Evolutionary conservation across 2,888 invertebrate genomes (phyloP), one percentile per base, ranked within the genome.

Genomic region (Steinernema carpocapsae): DNA sequence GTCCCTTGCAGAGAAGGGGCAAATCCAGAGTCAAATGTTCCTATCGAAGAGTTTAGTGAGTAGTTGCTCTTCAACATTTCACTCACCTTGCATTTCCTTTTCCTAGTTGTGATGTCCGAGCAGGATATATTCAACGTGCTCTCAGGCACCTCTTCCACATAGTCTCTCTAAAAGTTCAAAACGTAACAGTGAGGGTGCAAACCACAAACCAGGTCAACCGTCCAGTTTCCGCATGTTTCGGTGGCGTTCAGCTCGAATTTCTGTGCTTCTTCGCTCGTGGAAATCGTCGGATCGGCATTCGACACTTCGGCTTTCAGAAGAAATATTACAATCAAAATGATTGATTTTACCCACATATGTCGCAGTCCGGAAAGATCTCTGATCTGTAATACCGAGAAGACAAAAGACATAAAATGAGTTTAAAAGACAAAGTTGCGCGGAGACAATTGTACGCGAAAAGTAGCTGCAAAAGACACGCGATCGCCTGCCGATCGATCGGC

Each of bases 151-250:
- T 29, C 32, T 17, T 22, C 32, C 24, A 64, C 17, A 32, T 32
- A 37, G 26, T 64, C 37, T 6, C n/a, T 64, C 64, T 64, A 29
- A 29, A 52, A 52, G n/a, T n/a, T n/a, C n/a, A n/a, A n/a, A n/a
- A n/a, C n/a, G n/a, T n/a, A n/a, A n/a, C n/a, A n/a, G n/a, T n/a
- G n/a, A n/a, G n/a, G n/a, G n/a, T 37, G 48, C 48, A 14, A 48
- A 48, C 17, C 48, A 48, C 19, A 19, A 48, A 64, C 64, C 64
- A 64, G 29, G 37, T 64, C 64, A 32, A 64, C 26, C 29, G 37
- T 64, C 64, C 64, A 64, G 3, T 64, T 64, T 14, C 64, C 64
- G 64, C 64, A 64, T 29, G 32, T 29, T 29, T 64, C 32, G 1
- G 64, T 64, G 17, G 32, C 1, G 19, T 64, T 64, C 1, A 64